Base-by-base conservation (phyloP, 1,140 invertebrate genomes). In the Mycetomoellerius zeteki region DNA sequence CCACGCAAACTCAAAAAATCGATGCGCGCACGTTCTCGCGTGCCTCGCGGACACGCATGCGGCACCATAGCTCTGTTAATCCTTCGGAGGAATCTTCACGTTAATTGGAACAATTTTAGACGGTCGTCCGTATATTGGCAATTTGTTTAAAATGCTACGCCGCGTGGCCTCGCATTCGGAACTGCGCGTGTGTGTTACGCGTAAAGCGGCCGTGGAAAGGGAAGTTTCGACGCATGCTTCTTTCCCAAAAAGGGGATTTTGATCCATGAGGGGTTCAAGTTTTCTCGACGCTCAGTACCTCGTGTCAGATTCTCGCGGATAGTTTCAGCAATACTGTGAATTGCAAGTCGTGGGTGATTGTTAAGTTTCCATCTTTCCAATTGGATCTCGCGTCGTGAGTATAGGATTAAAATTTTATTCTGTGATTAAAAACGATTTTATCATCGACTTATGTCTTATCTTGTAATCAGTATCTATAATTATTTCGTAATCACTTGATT, bases 161-260 rank as follows among this genome's bases (percentile, higher is more conserved):
- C 21, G 24, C 3, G 19, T 14, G 30, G 33, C 24, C 4, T 50
- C 7, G 50, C 58, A 54, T 54, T 64, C 72, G 77, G 62, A 33
- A 52, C 37, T 76, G 50, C 69, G 21, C 52, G 47, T 37, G 64
- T 43, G 69, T 90, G 56, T 58, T 27, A 60, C 60, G 76, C 60
- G 88, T 82, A 87, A 87, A 91, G 89, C 90, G 90, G 47, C 89
- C 52, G 89, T 85, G 90, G 91, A 91, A 93, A 92, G 91, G 92
- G 89, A 92, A 93, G 81, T 86, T 60, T 88, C 89, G 91, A 94
- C 93, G 93, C 93, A 94, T 94, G 93, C 90, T 88, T 93, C 93
- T 76, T 91, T 89, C 86, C 89, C 88, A 88, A 87, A 90, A 80
- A 89, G 78, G 87, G 88, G 64, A 43, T 92, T 89, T 91, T 88